Percentiles rank a stretch among this genome's conserved stretches.
phyloP scores from a whole-genome alignment of 2,888 invertebrate species.

The Dilophus febrilis region DNA sequence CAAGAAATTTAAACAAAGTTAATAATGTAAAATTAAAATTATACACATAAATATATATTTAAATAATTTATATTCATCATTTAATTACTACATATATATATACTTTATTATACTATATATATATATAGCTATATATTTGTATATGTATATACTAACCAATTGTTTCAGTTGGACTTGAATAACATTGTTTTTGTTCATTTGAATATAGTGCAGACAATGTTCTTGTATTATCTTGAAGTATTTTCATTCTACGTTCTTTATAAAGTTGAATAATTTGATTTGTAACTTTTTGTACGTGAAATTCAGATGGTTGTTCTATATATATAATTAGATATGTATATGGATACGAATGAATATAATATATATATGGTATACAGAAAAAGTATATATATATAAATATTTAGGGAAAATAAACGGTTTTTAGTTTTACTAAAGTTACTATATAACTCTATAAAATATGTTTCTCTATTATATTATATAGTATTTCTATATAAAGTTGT shows the following conservation, averaged over 20 bases:
- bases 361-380: no score
- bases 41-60: no score
- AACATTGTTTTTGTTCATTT: slow-evolving; percentile 18
- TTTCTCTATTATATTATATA: no score
- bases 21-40: neutral
- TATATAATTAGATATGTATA: neutral
- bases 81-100: no score
- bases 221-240: slow-evolving; percentile 22
- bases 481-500: no score
- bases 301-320: slow-evolving; percentile 22
- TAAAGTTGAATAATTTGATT: slow-evolving; percentile 21
- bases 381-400: no score
- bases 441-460: no score
- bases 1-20: no score
- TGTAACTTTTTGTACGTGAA: slow-evolving; percentile 22
- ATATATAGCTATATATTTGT: neutral
- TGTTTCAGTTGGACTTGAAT: slow-evolving; percentile 21
- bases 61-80: no score
- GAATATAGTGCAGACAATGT: slow-evolving; percentile 21
- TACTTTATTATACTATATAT: neutral
- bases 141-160: slow-evolving; percentile 16
- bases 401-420: no score
- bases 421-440: no score
- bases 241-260: slow-evolving; percentile 19
- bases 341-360: no score